Base-by-base conservation (phyloP, 2,113 vertebrate species). In the Chunga burmeisteri region DNA sequence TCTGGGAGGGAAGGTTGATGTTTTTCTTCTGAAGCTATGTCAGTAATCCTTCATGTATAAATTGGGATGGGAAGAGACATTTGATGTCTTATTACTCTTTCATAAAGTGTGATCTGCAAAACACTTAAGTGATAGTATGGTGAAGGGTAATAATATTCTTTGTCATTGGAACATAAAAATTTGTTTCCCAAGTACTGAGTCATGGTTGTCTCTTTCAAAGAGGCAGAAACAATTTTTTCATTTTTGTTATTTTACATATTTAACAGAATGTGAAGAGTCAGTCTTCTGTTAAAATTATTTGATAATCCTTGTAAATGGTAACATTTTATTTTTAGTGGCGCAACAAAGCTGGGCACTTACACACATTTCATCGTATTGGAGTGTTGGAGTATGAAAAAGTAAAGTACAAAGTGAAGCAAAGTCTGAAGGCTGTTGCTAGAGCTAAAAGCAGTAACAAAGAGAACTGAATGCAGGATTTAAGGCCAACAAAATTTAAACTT, bases 401-500 rank as follows among this genome's bases (percentile, higher is more conserved):
- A 58, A 88, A 93, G 62, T 30, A 77, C 56, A 88, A 96, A 97
- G 87, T 87, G 91, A 96, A 97, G 86, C 86, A 71, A 96, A 94
- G 84, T 89, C 96, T 92, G 83, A 85, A 93, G 95, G 93, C 88
- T 93, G 73, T 91, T 98, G 94, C 94, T 89, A 98, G 96, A 95
- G 61, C 49, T 98, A 86, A 96, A 97, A 98, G 79, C 94, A 94
- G 86, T 92, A 96, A 84, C 56, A 97, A 74, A 98, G 93, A 95
- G 95, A 97, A 96, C 65, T 59, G 52, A 96, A 95, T 89, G 78
- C 26, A 92, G 66, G 67, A 89, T 93, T 66, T 86, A 94, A 97
- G 97, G 96, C 98, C 96, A 97, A 95, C 81, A 96, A 95, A 98
- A 98, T 96, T 96, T 96, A 89, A 97, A 97, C 96, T 96, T 96